A percentile compares a stretch with the other conserved stretches of the same genome.
phyloP scores from a whole-genome alignment of 2,888 invertebrate genomes.

The Antitype chi region DNA sequence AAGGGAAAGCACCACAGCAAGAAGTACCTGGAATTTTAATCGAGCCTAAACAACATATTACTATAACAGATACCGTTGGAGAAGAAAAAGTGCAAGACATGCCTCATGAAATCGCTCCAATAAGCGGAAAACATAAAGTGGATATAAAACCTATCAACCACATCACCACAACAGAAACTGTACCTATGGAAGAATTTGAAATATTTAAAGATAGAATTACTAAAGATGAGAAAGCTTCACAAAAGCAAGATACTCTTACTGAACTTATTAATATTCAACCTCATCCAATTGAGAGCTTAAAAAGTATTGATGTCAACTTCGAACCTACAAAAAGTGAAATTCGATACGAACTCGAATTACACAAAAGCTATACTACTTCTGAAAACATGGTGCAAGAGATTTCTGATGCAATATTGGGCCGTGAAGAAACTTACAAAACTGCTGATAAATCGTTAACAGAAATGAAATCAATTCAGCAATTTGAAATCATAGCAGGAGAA shows the following conservation, averaged over 20 bases:
- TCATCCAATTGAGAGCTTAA: conserved; percentile 75
- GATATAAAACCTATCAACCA: conserved; percentile 76
- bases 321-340: conserved; percentile 67
- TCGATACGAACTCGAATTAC: conserved; percentile 73
- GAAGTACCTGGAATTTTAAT: conserved; percentile 69
- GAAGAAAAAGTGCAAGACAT: conserved; percentile 79
- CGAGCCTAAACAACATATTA: conserved; percentile 78
- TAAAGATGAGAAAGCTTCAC: conserved; percentile 76
- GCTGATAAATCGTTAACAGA: conserved; percentile 74
- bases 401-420: conserved; percentile 63
- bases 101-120: conserved; percentile 57
- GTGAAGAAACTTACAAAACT: conserved; percentile 61
- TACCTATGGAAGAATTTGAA: conserved; percentile 76
- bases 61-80: conserved; percentile 74
- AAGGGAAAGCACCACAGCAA: conserved; percentile 63
- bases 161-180: conserved; percentile 79
- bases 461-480: conserved; percentile 77
- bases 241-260: conserved; percentile 68
- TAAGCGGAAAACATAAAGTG: conserved; percentile 70
- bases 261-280: conserved; percentile 76
- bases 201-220: conserved; percentile 64
- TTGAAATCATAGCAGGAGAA: conserved; percentile 74
- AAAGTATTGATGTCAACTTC: conserved; percentile 64
- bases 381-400: conserved; percentile 76
- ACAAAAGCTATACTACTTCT: conserved; percentile 77